Conservation (phyloP, 2,797 vertebrate genomes). For the Streptopelia turtur region DNA sequence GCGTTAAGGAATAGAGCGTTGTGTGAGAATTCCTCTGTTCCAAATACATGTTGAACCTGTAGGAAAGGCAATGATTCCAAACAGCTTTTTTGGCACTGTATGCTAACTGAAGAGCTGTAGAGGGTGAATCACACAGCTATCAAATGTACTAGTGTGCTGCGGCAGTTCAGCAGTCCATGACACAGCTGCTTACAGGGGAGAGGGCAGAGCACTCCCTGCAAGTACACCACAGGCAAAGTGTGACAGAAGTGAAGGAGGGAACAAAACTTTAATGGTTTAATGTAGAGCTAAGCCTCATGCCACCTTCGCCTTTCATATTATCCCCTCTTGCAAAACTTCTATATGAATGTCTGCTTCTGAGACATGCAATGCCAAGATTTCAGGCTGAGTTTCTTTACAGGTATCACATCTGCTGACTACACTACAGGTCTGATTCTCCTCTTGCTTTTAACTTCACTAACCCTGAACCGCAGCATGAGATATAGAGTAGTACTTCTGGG, state of each 20-base stretch:
- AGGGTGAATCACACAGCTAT: not conserved
- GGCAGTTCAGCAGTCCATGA: not conserved
- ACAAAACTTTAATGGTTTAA: fast-evolving
- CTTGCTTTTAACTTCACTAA: not conserved
- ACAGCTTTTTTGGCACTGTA: not conserved
- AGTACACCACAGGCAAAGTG: not conserved
- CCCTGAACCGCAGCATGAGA: not conserved
- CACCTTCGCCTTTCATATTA: not conserved
- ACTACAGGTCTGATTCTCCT: not conserved
- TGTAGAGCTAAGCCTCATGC: not conserved
- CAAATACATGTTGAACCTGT: not conserved
- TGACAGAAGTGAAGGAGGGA: not conserved
- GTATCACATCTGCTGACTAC: not conserved
- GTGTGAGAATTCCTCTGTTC: not conserved
- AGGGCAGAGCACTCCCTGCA: not conserved
- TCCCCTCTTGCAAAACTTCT: not conserved
- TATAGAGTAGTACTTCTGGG: not conserved
- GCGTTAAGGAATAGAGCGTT: not conserved
- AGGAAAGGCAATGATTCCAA: not conserved
- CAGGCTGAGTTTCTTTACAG: not conserved
- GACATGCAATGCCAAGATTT: not conserved
- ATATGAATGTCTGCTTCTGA: not conserved
- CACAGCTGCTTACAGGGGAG: not conserved
- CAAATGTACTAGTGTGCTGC: not conserved
- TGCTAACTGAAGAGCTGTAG: not conserved